A percentile compares a stretch with the other conserved stretches of the same genome.
phyloP scores from a whole-genome alignment of 1,140 invertebrate genomes.

The Thaumatotibia leucotreta region DNA sequence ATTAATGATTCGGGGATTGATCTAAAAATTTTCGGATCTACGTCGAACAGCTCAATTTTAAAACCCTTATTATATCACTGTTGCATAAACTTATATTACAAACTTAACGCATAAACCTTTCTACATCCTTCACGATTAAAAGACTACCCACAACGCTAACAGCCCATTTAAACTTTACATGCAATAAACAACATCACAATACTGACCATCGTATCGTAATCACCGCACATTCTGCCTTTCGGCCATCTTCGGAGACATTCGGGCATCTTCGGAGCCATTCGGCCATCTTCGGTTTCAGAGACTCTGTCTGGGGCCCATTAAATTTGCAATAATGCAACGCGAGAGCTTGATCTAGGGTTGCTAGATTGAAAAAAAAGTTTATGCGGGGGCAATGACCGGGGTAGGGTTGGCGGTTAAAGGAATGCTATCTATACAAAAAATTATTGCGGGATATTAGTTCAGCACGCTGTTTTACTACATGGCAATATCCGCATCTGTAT shows the following conservation, averaged over 20 bases:
- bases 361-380: slow-evolving; percentile 13
- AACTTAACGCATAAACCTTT: too few relatives aligned
- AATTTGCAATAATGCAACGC: slow-evolving; percentile 48
- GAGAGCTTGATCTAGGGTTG: slow-evolving; percentile 30
- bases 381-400: neutral
- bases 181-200: neutral
- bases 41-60: too few relatives aligned
- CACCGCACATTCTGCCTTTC: neutral
- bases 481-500: too few relatives aligned
- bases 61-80: too few relatives aligned
- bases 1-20: too few relatives aligned
- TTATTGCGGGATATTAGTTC: too few relatives aligned
- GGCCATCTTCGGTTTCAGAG: neutral
- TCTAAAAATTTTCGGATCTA: too few relatives aligned
- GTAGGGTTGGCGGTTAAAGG: neutral
- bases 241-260: neutral
- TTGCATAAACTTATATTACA: too few relatives aligned
- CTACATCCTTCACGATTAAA: too few relatives aligned
- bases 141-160: neutral
- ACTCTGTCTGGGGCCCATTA: slow-evolving; percentile 39
- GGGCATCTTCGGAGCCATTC: neutral
- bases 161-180: neutral
- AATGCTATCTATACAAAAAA: too few relatives aligned
- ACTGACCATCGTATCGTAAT: neutral
- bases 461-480: too few relatives aligned